Base-by-base conservation (phyloP, 2,797 vertebrate species). In the Salarias fasciatus region DNA sequence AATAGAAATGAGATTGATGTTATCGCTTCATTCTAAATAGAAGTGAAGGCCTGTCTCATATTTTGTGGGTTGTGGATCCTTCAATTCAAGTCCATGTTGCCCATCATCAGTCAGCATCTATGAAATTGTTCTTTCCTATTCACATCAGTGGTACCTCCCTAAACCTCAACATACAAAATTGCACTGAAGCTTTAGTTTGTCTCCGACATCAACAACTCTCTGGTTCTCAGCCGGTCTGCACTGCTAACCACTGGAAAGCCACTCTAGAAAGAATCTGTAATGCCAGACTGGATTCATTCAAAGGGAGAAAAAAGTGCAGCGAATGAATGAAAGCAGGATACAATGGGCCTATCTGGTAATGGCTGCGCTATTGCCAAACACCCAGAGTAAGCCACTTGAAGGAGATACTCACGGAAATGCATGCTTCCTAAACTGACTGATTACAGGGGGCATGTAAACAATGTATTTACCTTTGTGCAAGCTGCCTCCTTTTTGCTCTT, bases 241-340 rank as follows among this genome's bases (percentile, higher is more conserved):
- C 45, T 35, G 18, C 58, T 63, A 60, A 72, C 63, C n/a, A 14
- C 11, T 59, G 30, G 35, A 69, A 68, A 57, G 24, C 50, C 48
- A 50, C 35, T 42, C n/a, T 24, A 53, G 33, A 77, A 77, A 51
- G 56, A 40, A 53, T 63, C 36, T 62, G 53, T 69, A 52, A 66
- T 47, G 54, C 46, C 63, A 72, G 50, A 69, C 64, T 75, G 53
- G 73, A 63, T 77, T 72, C 49, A 46, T 60, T 68, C 14, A 58
- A 66, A 62, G 61, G 45, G 67, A 64, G 53, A 73, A 62, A 61
- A 61, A 60, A 68, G 24, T 68, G 58, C 56, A 43, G 24, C 63
- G 63, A 71, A 75, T 63, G 71, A 79, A 75, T 77, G 63, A 82
- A 86, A 72, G 54, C 62, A 45, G 70, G 51, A 47, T 80, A 74